Evolutionary conservation across 2,888 invertebrate species (phyloP).

Genomic region (Cactoblastis cactorum): DNA sequence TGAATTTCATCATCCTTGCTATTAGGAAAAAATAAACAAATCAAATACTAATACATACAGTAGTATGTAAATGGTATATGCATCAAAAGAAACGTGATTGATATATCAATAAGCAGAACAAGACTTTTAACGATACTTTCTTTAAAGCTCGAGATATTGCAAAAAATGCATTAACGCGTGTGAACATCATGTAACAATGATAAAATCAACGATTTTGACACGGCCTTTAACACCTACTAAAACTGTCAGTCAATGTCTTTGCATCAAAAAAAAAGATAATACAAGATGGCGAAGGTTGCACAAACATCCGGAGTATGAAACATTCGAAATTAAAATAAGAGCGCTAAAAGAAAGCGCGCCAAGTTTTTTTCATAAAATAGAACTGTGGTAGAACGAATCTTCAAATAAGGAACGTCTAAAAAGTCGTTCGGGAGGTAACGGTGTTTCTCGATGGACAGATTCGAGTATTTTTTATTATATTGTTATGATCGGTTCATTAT

Average conservation of each 20-base stretch:
- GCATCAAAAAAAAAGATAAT: neutral
- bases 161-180: constrained; percentile 7
- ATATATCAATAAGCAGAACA: constrained; percentile 1
- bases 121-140: constrained; percentile 3
- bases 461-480: constrained; percentile 28
- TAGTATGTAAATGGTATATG: neutral
- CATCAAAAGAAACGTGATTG: neutral
- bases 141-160: neutral
- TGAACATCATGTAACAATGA: constrained; percentile 7
- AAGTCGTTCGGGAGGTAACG: constrained; percentile 47
- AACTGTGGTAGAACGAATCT: constrained; percentile 51
- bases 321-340: constrained; percentile 25
- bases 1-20: too few species aligned
- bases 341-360: constrained; percentile 23
- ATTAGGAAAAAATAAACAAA: too few species aligned
- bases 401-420: constrained; percentile 45
- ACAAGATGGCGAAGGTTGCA: constrained; percentile 13
- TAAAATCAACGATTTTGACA: constrained; percentile 16
- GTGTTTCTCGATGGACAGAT: constrained; percentile 38
- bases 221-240: constrained; percentile 18
- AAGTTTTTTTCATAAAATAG: constrained; percentile 22
- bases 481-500: constrained; percentile 31
- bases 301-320: constrained; percentile 5
- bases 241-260: constrained; percentile 15
- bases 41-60: neutral